Conservation (phyloP, 1,140 invertebrate species). For the Drosophila punjabiensis region DNA sequence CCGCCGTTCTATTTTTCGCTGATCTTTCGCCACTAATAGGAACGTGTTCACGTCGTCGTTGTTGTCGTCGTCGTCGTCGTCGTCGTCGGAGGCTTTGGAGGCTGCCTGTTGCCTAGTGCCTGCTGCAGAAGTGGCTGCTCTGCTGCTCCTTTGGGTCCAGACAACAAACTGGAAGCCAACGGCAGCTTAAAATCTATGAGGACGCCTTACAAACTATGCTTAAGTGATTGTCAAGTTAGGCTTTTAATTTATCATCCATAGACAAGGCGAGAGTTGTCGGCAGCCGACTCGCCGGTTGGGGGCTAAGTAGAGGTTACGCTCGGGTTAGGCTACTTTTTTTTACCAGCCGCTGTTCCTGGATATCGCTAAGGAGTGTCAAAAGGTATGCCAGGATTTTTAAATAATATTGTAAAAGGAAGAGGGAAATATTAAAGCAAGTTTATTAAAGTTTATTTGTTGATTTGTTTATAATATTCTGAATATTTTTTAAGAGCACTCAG, state of each 20-base stretch:
- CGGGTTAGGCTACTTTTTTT: conserved; percentile 78
- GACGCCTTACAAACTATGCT: conserved; percentile 85
- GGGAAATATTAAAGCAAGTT: neutral
- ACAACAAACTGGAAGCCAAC: conserved; percentile 70
- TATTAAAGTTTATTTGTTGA: neutral
- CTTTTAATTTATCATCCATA: conserved; percentile 86
- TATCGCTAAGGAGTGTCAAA: conserved; percentile 5
- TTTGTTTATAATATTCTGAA: too few relatives aligned
- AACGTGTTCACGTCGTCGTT: conserved; percentile 79
- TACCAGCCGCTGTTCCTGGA: neutral
- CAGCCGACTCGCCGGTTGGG: conserved; percentile 49
- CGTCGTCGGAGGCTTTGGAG: conserved; percentile 21
- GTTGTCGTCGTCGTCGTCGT: conserved; percentile 34
- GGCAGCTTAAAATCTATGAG: conserved; percentile 81
- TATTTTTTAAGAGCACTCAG: too few relatives aligned
- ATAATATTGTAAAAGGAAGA: neutral
- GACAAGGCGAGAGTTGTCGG: conserved; percentile 75
- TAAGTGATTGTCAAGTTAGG: conserved; percentile 85
- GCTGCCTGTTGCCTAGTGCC: conserved; percentile 24
- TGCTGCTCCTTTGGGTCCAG: conserved; percentile 44
- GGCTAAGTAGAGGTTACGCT: conserved; percentile 81
- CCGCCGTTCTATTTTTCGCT: conserved; percentile 85
- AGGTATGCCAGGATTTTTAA: neutral
- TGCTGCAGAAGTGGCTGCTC: conserved; percentile 13
- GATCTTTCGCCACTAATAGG: conserved; percentile 85